phyloP scores from a whole-genome alignment of 2,113 vertebrate genomes.

The Scomber japonicus region DNA sequence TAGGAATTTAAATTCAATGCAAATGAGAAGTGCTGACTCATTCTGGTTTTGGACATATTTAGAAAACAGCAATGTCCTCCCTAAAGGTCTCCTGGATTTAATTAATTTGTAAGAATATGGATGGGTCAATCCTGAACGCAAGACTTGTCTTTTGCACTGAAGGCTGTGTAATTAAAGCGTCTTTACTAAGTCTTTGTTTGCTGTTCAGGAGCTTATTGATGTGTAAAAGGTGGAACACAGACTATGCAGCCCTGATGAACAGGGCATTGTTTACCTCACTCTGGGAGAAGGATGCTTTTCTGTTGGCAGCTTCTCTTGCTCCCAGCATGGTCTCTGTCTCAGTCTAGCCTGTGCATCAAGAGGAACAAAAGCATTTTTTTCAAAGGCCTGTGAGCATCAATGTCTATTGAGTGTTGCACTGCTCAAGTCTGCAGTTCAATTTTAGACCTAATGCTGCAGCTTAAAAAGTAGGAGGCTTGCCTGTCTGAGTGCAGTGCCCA shows the following conservation, averaged over 20 bases:
- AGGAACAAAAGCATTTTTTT: conserved; percentile 60
- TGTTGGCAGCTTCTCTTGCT: conserved; percentile 37
- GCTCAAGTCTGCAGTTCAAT: conserved; percentile 38
- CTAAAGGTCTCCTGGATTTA: conserved; percentile 16
- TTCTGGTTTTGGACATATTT: conserved; percentile 26
- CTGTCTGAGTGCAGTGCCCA: conserved; percentile 41
- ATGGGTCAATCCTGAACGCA: conserved; percentile 1
- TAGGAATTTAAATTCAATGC: conserved; percentile 28
- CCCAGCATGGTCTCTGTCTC: conserved; percentile 45
- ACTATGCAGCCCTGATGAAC: conserved; percentile 33
- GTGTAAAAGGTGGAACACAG: conserved; percentile 16
- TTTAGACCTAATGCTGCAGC: conserved; percentile 34
- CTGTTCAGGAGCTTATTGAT: conserved; percentile 13
- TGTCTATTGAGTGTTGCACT: conserved; percentile 8
- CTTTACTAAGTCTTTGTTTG: conserved; percentile 17
- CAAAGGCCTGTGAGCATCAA: conserved; percentile 17
- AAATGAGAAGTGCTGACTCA: conserved; percentile 56
- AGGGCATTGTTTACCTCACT: conserved; percentile 53
- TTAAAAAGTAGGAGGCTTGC: conserved; percentile 38
- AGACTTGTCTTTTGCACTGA: neutral
- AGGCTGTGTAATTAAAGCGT: conserved; percentile 24
- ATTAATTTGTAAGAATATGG: conserved; percentile 16
- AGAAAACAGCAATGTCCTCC: neutral
- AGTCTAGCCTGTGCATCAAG: conserved; percentile 25
- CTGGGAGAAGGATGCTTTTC: conserved; percentile 52